Conservation (phyloP, 2,113 vertebrate genomes). For the Promerops cafer region DNA sequence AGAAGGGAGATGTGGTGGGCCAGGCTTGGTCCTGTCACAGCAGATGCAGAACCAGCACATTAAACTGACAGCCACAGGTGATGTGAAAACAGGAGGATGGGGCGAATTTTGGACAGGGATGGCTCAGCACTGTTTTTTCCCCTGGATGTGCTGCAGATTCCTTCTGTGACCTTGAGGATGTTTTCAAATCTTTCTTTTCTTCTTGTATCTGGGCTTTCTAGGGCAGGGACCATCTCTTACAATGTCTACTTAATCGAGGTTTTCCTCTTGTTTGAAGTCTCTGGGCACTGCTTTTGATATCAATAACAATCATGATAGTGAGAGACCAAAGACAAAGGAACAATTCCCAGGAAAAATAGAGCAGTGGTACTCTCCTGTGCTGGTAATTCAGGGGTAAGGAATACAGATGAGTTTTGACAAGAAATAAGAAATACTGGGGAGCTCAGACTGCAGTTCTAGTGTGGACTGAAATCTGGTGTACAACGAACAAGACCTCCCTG, state of each 20-base stretch:
- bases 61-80: neutral
- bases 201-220: neutral
- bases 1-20: neutral
- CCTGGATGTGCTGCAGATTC: neutral
- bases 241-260: neutral
- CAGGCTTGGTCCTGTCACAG: neutral
- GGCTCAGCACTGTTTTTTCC: neutral
- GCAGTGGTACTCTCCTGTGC: neutral
- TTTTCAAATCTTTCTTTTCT: neutral
- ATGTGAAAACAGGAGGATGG: neutral
- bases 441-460: neutral
- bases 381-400: neutral
- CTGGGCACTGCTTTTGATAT: constrained; percentile 3
- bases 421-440: neutral
- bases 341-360: neutral
- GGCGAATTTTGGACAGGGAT: neutral
- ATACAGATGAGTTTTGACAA: neutral
- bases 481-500: neutral
- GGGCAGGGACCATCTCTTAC: neutral
- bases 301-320: neutral
- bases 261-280: neutral
- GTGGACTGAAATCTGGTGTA: neutral
- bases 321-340: neutral
- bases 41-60: fast-evolving
- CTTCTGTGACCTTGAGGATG: constrained; percentile 1